These are phyloP conservation scores for Heliornis fulica DNA, from an alignment of 2,113 vertebrate genomes.

Conservation along the genomic window DNA sequence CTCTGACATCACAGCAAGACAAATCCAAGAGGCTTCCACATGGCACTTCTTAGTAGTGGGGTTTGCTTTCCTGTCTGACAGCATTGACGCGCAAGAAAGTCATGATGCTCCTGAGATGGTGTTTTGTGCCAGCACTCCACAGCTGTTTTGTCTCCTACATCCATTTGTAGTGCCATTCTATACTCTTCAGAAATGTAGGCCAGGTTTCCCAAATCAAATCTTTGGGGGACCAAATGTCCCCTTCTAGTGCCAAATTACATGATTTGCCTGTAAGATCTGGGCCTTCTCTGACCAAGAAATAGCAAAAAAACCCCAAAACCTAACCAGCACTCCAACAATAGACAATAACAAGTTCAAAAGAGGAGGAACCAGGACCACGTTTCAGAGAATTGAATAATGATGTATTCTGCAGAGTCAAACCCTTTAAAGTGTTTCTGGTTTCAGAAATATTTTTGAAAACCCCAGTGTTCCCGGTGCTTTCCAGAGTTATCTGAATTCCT, in stretches of 20 bases:
- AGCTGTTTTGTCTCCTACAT: background rate
- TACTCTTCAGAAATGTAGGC: background rate
- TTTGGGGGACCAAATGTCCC: background rate
- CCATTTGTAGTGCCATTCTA: background rate
- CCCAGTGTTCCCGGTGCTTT: constrained; percentile 5
- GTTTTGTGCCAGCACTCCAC: background rate
- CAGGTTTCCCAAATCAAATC: background rate
- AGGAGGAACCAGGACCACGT: background rate
- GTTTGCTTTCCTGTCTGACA: background rate
- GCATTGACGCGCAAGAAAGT: background rate
- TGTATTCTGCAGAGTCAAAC: constrained; percentile 5
- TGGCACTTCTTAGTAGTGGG: background rate
- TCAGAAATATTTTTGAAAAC: constrained; percentile 1
- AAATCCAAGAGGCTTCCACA: background rate
- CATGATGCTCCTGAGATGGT: background rate
- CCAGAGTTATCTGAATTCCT: constrained; percentile 44
- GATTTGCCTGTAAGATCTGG: background rate
- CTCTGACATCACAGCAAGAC: background rate
- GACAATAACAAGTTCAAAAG: background rate
- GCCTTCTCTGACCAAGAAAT: background rate
- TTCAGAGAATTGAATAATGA: constrained; percentile 13
- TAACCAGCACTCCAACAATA: background rate
- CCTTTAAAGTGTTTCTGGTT: constrained; percentile 1
- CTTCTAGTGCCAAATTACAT: background rate
- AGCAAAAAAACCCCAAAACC: background rate